phyloP scores from a whole-genome alignment of 92 coral and sea anemone species.

The Heliopora coerulea region DNA sequence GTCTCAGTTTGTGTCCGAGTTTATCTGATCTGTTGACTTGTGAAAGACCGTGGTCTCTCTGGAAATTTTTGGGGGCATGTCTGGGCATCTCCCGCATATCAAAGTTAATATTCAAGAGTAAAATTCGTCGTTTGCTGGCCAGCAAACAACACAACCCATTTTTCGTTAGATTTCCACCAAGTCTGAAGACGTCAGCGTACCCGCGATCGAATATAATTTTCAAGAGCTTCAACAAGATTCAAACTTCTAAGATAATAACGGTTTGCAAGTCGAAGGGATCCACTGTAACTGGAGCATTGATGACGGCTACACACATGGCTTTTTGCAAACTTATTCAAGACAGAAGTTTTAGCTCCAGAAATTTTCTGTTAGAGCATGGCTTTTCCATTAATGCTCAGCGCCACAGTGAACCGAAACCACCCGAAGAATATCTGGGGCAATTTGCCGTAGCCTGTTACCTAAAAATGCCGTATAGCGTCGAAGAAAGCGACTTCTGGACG shows the following conservation, averaged over 20 bases:
- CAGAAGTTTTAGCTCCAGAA: not conserved
- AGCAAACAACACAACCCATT: not conserved
- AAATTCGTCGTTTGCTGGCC: not conserved
- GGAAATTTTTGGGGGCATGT: not conserved
- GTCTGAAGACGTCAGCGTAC: not conserved
- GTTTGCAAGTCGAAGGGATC: slow-evolving; percentile 7
- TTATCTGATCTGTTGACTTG: not conserved
- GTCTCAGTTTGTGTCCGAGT: slow-evolving; percentile 3
- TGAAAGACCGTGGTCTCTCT: not conserved
- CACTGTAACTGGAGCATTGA: slow-evolving; percentile 13
- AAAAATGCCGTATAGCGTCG: not conserved
- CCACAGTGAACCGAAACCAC: slow-evolving; percentile 4
- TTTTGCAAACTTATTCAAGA: slow-evolving; percentile 22
- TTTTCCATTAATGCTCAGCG: slow-evolving; percentile 19
- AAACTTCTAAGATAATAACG: slow-evolving; percentile 1
- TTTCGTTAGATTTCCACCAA: slow-evolving; percentile 8
- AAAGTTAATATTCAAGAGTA: not conserved
- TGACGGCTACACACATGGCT: slow-evolving; percentile 8
- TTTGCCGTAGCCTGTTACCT: not conserved
- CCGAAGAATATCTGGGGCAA: slow-evolving; percentile 1
- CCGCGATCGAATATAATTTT: not conserved
- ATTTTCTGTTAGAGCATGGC: not conserved
- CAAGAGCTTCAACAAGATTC: not conserved
- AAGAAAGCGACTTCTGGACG: slow-evolving; percentile 3
- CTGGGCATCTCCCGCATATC: slow-evolving; percentile 4